Evolutionary conservation across 2,113 vertebrate genomes (phyloP), one percentile per base, ranked within the genome.

Genomic region (Accipiter virgatus): DNA sequence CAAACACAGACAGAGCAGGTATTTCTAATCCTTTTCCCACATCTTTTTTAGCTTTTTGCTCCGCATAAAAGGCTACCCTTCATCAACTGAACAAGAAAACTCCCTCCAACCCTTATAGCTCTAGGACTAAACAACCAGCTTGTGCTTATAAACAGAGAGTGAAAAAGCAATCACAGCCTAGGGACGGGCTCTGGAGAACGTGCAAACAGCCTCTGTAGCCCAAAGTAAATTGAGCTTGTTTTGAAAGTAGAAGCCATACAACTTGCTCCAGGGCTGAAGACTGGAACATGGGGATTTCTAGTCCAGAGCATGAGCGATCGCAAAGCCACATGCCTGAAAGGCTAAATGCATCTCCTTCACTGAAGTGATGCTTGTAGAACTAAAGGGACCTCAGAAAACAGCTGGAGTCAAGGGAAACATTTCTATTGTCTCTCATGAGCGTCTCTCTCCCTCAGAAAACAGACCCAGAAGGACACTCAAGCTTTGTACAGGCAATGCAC

Each of bases 221-320:
- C 96, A 91, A 79, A 94, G 88, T 92, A 88, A 95, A 91, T 63
- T 81, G 91, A 91, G 93, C 86, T 96, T 95, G 93, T 95, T 97
- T 95, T 95, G 86, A 94, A 96, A 97, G 94, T 31, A 75, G 97
- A 81, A 96, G 91, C 86, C 91, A 80, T 94, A 82, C 81, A 96
- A 87, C 70, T 82, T 53, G 93, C 94, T 97, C 45, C 82, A 87
- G 94, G 97, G 91, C 81, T 82, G 88, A 94, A 81, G 83, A 84
- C 86, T 89, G 83, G 81, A 96, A 92, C 93, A 80, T 18, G 11
- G 94, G 89, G 94, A 89, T 94, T 95, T 94, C 94, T 95, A 89
- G 82, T 94, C 84, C 87, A 83, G 74, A 95, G 81, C 58, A 70
- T 4, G n/a, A 95, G 81, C 21, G 25, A 93, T 87, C 88, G 70